Evolutionary conservation across 2,797 vertebrate genomes (phyloP).

Genomic region (Rhabdomys pumilio): DNA sequence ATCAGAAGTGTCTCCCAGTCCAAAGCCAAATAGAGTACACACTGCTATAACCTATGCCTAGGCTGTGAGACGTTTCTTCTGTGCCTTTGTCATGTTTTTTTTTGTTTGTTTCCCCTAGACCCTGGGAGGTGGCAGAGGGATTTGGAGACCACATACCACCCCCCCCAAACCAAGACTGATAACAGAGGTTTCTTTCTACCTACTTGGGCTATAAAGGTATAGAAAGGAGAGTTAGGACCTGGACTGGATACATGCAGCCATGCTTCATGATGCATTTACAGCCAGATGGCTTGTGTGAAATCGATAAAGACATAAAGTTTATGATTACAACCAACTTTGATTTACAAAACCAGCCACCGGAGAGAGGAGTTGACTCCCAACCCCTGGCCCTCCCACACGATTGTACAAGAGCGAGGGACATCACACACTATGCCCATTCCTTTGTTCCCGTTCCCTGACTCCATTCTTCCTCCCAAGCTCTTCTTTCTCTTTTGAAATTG

Average conservation of each 20-base stretch:
- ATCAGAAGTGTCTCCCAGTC: background rate
- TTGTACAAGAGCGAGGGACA: fast-evolving
- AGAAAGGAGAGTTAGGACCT: too few relatives aligned
- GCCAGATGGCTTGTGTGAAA: background rate
- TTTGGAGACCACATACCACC: fast-evolving
- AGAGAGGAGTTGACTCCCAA: fast-evolving
- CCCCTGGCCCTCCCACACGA: background rate
- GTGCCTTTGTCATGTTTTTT: background rate
- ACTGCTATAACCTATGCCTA: fast-evolving
- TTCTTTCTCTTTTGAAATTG: background rate
- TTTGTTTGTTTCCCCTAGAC: too few relatives aligned
- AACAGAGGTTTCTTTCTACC: too few relatives aligned
- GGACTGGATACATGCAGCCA: fast-evolving
- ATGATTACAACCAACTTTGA: background rate
- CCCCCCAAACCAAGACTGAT: fast-evolving
- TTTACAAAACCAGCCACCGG: background rate
- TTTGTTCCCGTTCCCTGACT: fast-evolving
- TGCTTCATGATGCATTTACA: fast-evolving
- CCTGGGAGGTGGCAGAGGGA: fast-evolving
- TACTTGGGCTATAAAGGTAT: fast-evolving
- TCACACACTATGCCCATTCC: background rate
- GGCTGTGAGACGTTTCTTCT: too few relatives aligned
- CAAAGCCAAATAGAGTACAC: background rate
- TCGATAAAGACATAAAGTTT: background rate
- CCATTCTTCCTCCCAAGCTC: background rate